Evolutionary conservation across 2,888 invertebrate species (phyloP).

Genomic region (Erebia palarica): DNA sequence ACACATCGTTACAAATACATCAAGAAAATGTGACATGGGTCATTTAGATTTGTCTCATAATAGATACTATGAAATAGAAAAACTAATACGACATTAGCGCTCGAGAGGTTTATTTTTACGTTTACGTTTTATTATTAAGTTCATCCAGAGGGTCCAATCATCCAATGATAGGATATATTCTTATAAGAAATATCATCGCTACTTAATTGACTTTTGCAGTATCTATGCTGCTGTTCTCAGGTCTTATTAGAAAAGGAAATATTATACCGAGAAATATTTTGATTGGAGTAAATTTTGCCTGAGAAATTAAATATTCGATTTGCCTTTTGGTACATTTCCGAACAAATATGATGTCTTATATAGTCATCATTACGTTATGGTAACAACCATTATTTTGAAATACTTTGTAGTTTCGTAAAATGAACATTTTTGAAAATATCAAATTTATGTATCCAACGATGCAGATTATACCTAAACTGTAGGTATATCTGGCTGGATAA

Average conservation of each 20-base stretch:
- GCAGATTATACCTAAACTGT: no score
- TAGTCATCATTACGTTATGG: no score
- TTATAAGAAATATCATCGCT: neutral
- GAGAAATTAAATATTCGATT: no score
- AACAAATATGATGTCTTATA: no score
- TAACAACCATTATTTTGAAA: no score
- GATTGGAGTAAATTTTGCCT: no score
- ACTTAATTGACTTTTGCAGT: conserved; percentile 14
- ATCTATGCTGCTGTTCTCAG: neutral
- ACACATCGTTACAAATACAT: conserved; percentile 21
- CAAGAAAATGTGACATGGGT: conserved; percentile 7
- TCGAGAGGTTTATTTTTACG: neutral
- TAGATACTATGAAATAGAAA: neutral
- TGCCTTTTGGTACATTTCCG: no score
- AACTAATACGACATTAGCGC: neutral
- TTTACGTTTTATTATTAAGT: neutral
- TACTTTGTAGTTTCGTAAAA: no score
- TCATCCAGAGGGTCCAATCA: neutral
- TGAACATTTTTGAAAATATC: no score
- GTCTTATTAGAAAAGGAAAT: neutral
- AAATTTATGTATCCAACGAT: no score
- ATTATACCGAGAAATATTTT: no score
- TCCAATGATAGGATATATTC: neutral
- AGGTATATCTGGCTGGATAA: neutral
- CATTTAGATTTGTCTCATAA: neutral